These are phyloP conservation scores for Asbolus verrucosus DNA, from an alignment of 1,140 invertebrate genomes.

Conservation along the genomic window DNA sequence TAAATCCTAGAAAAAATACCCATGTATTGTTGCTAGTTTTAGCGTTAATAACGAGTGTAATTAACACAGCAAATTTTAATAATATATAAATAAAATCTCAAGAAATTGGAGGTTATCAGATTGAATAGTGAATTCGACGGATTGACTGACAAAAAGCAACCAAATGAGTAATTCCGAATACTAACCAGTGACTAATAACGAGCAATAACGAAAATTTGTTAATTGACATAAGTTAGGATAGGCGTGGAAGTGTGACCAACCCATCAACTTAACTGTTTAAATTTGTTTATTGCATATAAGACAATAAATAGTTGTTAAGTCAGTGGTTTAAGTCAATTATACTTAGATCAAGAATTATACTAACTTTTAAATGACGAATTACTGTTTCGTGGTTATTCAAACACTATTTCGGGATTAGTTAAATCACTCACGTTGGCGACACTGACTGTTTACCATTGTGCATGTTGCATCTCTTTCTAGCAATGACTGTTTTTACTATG, in stretches of 20 bases:
- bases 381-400: not conserved
- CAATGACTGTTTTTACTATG: conserved; percentile 28
- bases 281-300: conserved; percentile 14
- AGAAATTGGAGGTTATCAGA: too few species aligned
- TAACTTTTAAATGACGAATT: conserved; percentile 3
- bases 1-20: not conserved
- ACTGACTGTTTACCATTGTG: conserved; percentile 11
- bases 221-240: conserved; percentile 20
- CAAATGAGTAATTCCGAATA: too few species aligned
- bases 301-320: conserved; percentile 5
- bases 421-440: not conserved
- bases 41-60: too few species aligned
- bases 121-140: too few species aligned
- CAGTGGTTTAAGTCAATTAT: not conserved
- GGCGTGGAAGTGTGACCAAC: conserved; percentile 14
- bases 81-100: too few species aligned
- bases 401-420: not conserved
- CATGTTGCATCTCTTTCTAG: conserved; percentile 37
- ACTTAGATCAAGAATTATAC: too few species aligned
- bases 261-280: conserved; percentile 7
- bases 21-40: too few species aligned
- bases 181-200: conserved; percentile 11
- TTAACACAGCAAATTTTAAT: too few species aligned
- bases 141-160: too few species aligned
- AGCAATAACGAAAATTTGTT: too few species aligned